These are phyloP conservation scores for Nebria brevicollis DNA, from an alignment of 2,888 invertebrate species.

Conservation along the genomic window DNA sequence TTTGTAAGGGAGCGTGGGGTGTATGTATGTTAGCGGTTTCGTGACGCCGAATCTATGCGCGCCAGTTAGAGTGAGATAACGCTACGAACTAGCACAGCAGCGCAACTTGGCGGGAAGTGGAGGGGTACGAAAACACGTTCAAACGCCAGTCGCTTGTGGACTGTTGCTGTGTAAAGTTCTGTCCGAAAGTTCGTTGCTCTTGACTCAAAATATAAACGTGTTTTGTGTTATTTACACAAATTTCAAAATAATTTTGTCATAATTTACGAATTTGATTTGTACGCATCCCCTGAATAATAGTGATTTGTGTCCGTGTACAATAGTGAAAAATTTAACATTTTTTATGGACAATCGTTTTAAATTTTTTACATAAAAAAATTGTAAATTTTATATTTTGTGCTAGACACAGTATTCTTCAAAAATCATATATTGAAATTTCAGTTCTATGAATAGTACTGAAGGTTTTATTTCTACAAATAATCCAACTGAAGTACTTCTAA, in stretches of 20 bases:
- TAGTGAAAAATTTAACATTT: too few species aligned
- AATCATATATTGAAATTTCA: neutral
- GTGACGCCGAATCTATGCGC: slow-evolving; percentile 51
- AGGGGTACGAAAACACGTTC: slow-evolving; percentile 30
- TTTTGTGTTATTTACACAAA: neutral
- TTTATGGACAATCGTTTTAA: too few species aligned
- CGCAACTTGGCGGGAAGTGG: slow-evolving; percentile 36
- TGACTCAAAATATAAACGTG: neutral
- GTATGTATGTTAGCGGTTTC: slow-evolving; percentile 63
- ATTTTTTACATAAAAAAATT: too few species aligned
- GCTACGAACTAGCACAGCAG: slow-evolving; percentile 22
- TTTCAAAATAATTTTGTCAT: too few species aligned
- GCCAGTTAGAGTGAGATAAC: slow-evolving; percentile 46
- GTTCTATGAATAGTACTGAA: neutral
- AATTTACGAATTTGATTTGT: too few species aligned
- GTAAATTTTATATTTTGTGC: too few species aligned
- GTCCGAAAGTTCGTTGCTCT: slow-evolving; percentile 24
- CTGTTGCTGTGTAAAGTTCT: slow-evolving; percentile 49
- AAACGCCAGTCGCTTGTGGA: slow-evolving; percentile 58
- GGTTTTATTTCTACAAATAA: neutral
- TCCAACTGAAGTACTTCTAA: neutral
- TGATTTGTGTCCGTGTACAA: too few species aligned
- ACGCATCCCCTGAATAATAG: too few species aligned
- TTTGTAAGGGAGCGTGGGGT: slow-evolving; percentile 61
- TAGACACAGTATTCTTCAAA: neutral